A percentile compares a stretch with the other conserved stretches of the same genome.
phyloP scores from a whole-genome alignment of 2,888 invertebrate species.

The Apotomis turbidana region DNA sequence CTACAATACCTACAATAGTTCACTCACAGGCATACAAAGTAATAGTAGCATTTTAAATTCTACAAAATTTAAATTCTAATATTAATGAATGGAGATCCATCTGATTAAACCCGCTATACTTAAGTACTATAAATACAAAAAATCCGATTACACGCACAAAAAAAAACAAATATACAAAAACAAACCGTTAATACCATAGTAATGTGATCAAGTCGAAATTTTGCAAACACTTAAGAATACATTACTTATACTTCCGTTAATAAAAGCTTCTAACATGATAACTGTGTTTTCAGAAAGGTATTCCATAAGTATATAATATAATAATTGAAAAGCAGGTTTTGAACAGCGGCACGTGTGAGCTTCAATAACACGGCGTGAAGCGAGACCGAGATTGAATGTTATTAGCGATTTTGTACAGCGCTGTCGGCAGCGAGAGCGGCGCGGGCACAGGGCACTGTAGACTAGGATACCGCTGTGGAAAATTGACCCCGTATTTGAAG shows the following conservation, averaged over 20 bases:
- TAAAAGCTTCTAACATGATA: background rate
- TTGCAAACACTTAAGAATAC: too few species aligned
- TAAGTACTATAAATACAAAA: too few species aligned
- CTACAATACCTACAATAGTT: too few species aligned
- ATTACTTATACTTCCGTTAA: background rate
- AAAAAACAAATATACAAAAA: too few species aligned
- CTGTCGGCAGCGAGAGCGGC: constrained; percentile 55
- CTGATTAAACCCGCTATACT: too few species aligned
- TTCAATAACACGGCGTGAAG: constrained; percentile 53
- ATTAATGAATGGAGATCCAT: too few species aligned
- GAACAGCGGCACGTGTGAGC: constrained; percentile 49
- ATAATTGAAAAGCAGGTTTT: constrained; percentile 51
- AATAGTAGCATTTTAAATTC: too few species aligned
- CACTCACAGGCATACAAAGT: too few species aligned
- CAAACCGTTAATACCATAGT: too few species aligned
- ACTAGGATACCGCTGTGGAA: background rate
- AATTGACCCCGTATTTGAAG: background rate
- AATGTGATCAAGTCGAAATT: too few species aligned
- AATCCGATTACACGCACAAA: too few species aligned
- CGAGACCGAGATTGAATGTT: constrained; percentile 63
- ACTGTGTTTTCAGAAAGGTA: background rate
- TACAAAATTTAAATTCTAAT: too few species aligned
- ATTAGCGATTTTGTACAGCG: constrained; percentile 79
- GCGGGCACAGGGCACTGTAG: constrained; percentile 42
- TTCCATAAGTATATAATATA: constrained; percentile 8